Evolutionary conservation across 2,888 invertebrate genomes (phyloP).

Genomic region (Hyppa rectilinea): DNA sequence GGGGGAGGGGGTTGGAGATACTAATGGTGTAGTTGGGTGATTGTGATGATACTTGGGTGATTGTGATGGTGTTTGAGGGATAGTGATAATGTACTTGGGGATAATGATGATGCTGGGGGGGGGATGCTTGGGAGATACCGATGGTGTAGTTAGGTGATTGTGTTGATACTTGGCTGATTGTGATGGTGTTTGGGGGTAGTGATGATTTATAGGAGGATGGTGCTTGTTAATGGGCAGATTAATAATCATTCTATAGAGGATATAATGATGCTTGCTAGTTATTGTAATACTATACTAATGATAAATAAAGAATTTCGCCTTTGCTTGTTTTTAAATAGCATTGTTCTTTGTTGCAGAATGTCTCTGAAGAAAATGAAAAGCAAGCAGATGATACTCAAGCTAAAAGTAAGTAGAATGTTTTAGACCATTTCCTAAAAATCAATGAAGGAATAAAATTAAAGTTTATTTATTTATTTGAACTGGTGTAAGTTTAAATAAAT

Average conservation of each 20-base stretch:
- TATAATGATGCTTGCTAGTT: background rate
- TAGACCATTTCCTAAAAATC: background rate
- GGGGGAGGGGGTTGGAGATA: too few species aligned
- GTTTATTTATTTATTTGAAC: too few species aligned
- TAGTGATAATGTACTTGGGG: background rate
- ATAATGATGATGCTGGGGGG: background rate
- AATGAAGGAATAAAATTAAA: constrained; percentile 13
- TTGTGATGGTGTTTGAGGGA: too few species aligned
- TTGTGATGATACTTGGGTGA: too few species aligned
- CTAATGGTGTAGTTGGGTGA: too few species aligned
- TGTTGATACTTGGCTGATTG: too few species aligned
- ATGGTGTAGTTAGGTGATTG: too few species aligned
- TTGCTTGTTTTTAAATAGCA: background rate
- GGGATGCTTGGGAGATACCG: background rate
- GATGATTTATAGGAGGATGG: background rate
- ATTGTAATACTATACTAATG: background rate
- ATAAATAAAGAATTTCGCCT: too few species aligned
- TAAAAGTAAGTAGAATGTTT: constrained; percentile 42
- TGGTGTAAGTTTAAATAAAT: too few species aligned
- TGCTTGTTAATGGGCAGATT: background rate
- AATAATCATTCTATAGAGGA: background rate
- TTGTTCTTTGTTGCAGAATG: constrained; percentile 31
- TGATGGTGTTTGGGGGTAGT: background rate
- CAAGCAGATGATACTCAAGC: constrained; percentile 30
- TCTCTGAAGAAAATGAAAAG: constrained; percentile 24